Percentiles rank a stretch among this genome's conserved stretches.
These are phyloP conservation scores for Coenonympha arcania DNA, from an alignment of 2,888 invertebrate genomes.

Conservation along the genomic window DNA sequence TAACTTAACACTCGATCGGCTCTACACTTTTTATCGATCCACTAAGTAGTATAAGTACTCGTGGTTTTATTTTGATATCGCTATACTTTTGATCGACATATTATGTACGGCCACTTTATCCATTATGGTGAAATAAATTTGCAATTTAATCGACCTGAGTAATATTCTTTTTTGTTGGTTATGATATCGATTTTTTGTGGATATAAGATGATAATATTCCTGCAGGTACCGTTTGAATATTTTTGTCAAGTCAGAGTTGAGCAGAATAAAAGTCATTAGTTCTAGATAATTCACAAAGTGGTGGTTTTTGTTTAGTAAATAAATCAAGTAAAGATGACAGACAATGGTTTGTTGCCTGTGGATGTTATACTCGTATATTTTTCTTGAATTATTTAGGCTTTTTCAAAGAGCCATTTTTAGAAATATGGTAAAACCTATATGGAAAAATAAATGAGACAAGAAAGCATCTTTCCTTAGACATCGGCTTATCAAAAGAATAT, in stretches of 20 bases:
- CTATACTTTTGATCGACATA: conserved; percentile 1
- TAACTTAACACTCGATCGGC: conserved; percentile 48
- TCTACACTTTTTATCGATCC: conserved; percentile 47
- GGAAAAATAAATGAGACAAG: too few species aligned
- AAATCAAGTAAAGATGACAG: not conserved
- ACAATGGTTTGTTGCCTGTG: too few species aligned
- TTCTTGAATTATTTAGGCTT: too few species aligned
- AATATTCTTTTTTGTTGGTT: conserved; percentile 20
- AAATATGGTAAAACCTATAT: too few species aligned
- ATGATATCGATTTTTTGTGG: conserved; percentile 13
- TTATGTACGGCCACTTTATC: conserved; percentile 5
- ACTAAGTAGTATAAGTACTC: conserved; percentile 33
- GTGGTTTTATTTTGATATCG: conserved; percentile 10
- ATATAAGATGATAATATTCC: conserved; percentile 4
- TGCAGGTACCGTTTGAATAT: conserved; percentile 1
- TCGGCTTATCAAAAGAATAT: too few species aligned
- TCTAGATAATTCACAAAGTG: conserved; percentile 10
- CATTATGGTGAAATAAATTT: conserved; percentile 24
- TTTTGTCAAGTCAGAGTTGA: conserved; percentile 14
- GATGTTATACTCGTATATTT: too few species aligned
- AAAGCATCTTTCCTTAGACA: too few species aligned
- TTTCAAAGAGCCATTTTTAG: too few species aligned
- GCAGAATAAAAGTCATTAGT: conserved; percentile 12
- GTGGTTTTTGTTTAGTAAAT: not conserved
- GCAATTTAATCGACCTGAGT: conserved; percentile 23